These are phyloP conservation scores for Ectropis grisescens DNA, from an alignment of 1,140 invertebrate genomes.

Conservation along the genomic window DNA sequence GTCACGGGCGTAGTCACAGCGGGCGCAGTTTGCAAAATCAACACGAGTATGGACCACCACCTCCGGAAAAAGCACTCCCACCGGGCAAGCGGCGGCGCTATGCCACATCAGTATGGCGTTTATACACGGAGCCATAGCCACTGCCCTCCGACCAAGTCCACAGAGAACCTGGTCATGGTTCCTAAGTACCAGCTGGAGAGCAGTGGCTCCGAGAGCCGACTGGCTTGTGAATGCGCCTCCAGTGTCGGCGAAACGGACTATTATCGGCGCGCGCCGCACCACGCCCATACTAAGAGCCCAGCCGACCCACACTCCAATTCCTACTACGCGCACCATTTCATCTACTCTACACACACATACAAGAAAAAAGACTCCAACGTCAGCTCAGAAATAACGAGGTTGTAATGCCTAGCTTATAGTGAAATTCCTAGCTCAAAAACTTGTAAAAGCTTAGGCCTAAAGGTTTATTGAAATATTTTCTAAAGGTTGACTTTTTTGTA, in stretches of 20 bases:
- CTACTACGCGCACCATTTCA: conserved; percentile 67
- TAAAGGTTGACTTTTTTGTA: too few relatives aligned
- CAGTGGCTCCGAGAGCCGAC: conserved; percentile 73
- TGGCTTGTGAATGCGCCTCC: conserved; percentile 79
- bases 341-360: conserved; percentile 58
- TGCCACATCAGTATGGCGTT: conserved; percentile 58
- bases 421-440: too few relatives aligned
- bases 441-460: too few relatives aligned
- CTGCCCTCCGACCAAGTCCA: conserved; percentile 78
- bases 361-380: conserved; percentile 67
- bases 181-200: conserved; percentile 72
- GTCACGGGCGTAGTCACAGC: conserved; percentile 53
- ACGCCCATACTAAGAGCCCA: conserved; percentile 54
- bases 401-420: conserved; percentile 49
- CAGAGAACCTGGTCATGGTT: conserved; percentile 79
- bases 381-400: conserved; percentile 71
- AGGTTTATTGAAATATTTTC: too few relatives aligned
- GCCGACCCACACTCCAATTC: conserved; percentile 54
- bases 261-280: conserved; percentile 53
- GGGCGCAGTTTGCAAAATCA: conserved; percentile 62
- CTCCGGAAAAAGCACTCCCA: conserved; percentile 59
- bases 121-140: conserved; percentile 49
- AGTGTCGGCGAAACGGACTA: conserved; percentile 71
- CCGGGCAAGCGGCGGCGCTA: conserved; percentile 62
- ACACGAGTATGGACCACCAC: conserved; percentile 60